A percentile compares a stretch with the other conserved stretches of the same genome.
Evolutionary conservation across 2,888 invertebrate genomes (phyloP).

Genomic region (Halictus ligatus): DNA sequence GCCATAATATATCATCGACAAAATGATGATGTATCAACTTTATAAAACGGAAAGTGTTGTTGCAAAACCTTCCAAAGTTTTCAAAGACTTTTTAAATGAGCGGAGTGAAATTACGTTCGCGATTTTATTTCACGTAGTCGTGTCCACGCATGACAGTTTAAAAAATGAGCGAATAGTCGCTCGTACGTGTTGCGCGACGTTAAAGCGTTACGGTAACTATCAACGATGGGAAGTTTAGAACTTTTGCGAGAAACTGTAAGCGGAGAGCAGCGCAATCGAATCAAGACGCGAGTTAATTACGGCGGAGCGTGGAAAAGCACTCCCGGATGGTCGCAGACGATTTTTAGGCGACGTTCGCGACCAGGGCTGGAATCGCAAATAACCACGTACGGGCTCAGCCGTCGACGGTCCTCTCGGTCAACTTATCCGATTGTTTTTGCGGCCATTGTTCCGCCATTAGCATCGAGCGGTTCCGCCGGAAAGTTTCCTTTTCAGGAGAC

Average conservation of each 20-base stretch:
- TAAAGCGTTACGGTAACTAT: neutral
- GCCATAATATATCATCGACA: no score
- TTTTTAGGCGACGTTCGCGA: slow-evolving; percentile 59
- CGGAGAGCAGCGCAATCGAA: slow-evolving; percentile 58
- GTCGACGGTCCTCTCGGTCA: slow-evolving; percentile 39
- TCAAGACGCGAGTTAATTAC: slow-evolving; percentile 49
- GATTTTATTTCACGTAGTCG: no score
- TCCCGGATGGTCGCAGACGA: slow-evolving; percentile 56
- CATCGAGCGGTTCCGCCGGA: slow-evolving; percentile 71
- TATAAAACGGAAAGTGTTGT: no score
- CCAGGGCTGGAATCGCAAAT: slow-evolving; percentile 58
- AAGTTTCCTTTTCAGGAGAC: slow-evolving; percentile 73
- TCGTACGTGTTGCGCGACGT: neutral
- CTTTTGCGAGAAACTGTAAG: neutral
- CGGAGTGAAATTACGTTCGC: no score
- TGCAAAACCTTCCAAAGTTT: no score
- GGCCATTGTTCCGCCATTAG: slow-evolving; percentile 76
- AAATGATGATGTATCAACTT: no score
- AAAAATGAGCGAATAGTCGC: neutral
- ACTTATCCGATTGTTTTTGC: slow-evolving; percentile 77
- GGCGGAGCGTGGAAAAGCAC: slow-evolving; percentile 2
- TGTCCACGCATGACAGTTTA: no score
- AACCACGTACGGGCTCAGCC: slow-evolving; percentile 44
- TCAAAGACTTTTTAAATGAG: no score
- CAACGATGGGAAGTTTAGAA: neutral